Conservation (phyloP, 2,113 vertebrate genomes). For the Corythornis madagascariensis region DNA sequence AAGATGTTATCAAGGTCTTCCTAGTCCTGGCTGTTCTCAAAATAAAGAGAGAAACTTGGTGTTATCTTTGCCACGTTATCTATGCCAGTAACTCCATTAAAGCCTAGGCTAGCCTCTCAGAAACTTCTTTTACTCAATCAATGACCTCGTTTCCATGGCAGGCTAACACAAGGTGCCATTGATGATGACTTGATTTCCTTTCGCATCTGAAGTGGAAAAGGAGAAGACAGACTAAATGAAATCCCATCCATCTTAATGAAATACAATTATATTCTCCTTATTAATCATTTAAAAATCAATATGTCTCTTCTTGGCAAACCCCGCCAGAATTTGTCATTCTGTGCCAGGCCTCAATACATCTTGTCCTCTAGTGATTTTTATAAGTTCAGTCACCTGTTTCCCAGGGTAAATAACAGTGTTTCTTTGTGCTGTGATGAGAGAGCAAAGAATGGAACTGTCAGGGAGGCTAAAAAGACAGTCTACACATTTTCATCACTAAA, state of each 20-base stretch:
- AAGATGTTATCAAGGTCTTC: background rate
- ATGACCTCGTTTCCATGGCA: conserved; percentile 94
- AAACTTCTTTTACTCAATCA: conserved; percentile 81
- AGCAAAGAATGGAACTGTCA: background rate
- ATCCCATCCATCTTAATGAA: conserved; percentile 99
- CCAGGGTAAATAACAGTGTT: conserved; percentile 82
- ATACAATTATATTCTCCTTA: conserved; percentile 99
- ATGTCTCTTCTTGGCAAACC: conserved; percentile 95
- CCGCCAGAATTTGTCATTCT: conserved; percentile 96
- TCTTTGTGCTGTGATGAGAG: conserved; percentile 57
- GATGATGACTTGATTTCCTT: conserved; percentile 95
- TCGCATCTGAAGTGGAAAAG: conserved; percentile 93
- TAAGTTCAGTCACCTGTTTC: conserved; percentile 97
- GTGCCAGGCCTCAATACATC: conserved; percentile 91
- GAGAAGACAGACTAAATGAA: conserved; percentile 99
- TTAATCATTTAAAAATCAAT: conserved; percentile 99
- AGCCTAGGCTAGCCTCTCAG: conserved; percentile 72
- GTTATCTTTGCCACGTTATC: conserved; percentile 65
- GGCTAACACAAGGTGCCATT: conserved; percentile 87
- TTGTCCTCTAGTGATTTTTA: conserved; percentile 93
- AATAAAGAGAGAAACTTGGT: background rate
- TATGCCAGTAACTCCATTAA: conserved; percentile 68
- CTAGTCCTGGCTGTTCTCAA: background rate
- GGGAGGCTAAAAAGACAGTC: conserved; percentile 21
- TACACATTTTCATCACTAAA: conserved; percentile 48